A percentile compares a stretch with the other conserved stretches of the same genome.
These are phyloP conservation scores for Tauraco erythrolophus DNA, from an alignment of 2,113 vertebrate genomes.

Conservation along the genomic window DNA sequence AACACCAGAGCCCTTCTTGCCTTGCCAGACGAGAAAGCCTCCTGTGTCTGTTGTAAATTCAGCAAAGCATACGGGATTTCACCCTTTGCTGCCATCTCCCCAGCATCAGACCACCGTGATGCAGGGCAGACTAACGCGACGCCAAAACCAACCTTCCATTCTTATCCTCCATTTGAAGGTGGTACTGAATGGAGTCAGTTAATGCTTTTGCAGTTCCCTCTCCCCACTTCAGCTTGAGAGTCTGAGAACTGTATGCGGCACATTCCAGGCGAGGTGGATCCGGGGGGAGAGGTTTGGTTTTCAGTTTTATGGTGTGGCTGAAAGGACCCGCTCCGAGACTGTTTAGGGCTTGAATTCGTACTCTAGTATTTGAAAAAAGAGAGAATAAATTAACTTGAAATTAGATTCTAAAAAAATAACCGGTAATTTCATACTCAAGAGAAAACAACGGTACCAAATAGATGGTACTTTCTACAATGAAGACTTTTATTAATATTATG, in stretches of 20 bases:
- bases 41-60: background rate
- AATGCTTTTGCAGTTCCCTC: slow-evolving; percentile 86
- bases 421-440: background rate
- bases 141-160: slow-evolving; percentile 85
- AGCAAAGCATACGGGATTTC: background rate
- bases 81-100: background rate
- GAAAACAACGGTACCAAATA: background rate
- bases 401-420: background rate
- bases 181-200: slow-evolving; percentile 91
- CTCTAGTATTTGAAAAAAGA: slow-evolving; percentile 74
- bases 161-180: slow-evolving; percentile 95
- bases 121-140: background rate
- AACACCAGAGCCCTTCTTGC: background rate
- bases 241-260: slow-evolving; percentile 94
- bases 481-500: background rate
- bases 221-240: slow-evolving; percentile 97
- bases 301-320: slow-evolving; percentile 95
- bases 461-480: background rate
- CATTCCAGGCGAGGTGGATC: slow-evolving; percentile 95
- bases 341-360: slow-evolving; percentile 97
- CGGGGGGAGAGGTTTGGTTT: slow-evolving; percentile 96
- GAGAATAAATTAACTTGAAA: background rate
- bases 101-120: background rate
- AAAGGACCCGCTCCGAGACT: slow-evolving; percentile 94
- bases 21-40: background rate